Evolutionary conservation across 2,113 vertebrate genomes (phyloP).

Genomic region (Montifringilla adamsi): DNA sequence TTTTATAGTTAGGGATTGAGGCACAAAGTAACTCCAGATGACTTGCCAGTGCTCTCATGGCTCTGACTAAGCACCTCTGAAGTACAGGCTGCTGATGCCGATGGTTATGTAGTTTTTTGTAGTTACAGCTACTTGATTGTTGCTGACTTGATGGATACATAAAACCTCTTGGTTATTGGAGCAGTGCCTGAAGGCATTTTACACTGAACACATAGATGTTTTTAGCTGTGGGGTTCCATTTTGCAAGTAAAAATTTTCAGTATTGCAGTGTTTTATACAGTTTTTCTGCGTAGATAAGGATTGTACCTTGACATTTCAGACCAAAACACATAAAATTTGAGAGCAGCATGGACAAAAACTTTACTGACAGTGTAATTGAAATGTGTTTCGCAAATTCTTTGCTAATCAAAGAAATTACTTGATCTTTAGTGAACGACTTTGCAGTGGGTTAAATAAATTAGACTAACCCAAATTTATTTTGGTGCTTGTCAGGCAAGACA

Average conservation of each 20-base stretch:
- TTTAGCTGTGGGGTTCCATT: neutral
- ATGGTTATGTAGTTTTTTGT: neutral
- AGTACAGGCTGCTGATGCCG: neutral
- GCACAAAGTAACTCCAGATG: neutral
- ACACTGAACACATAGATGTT: accelerated
- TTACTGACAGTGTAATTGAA: neutral
- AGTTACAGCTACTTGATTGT: neutral
- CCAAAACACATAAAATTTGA: neutral
- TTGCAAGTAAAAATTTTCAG: neutral
- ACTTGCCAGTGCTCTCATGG: neutral
- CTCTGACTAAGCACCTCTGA: neutral
- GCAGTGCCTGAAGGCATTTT: neutral
- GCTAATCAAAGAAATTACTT: neutral
- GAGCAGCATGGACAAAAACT: neutral
- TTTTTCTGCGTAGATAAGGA: neutral
- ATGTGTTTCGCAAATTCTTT: neutral
- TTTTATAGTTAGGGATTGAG: neutral
- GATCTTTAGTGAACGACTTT: neutral
- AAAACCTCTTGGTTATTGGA: neutral
- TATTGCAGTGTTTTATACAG: neutral
- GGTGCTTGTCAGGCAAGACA: neutral
- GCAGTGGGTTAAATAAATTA: neutral
- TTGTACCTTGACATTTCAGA: neutral
- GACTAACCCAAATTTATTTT: neutral
- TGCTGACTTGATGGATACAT: neutral